Percentiles rank a stretch among this genome's conserved stretches.
phyloP scores from a whole-genome alignment of 2,797 vertebrate genomes.

The Chelidonichthys spinosus region DNA sequence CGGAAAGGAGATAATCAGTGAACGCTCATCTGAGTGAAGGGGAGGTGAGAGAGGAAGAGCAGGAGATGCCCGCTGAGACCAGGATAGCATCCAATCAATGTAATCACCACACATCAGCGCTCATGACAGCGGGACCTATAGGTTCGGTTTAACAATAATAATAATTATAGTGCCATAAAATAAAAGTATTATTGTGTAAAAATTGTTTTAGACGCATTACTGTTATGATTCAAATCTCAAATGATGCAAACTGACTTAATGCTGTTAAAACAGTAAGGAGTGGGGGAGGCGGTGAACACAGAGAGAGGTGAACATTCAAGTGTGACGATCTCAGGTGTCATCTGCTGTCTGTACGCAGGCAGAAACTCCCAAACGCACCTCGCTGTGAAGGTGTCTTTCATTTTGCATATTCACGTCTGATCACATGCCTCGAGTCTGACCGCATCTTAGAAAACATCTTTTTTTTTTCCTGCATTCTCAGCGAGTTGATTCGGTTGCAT shows the following conservation, averaged over 20 bases:
- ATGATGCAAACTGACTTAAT: too few relatives aligned
- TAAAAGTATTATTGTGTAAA: neutral
- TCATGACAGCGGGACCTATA: too few relatives aligned
- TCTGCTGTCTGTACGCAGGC: neutral
- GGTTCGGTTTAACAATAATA: too few relatives aligned
- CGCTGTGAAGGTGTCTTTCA: too few relatives aligned
- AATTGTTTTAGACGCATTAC: neutral
- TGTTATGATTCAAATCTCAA: neutral
- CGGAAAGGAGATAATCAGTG: neutral
- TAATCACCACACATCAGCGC: too few relatives aligned
- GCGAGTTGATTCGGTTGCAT: constrained; percentile 35
- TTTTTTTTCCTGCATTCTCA: constrained; percentile 22
- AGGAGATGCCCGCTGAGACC: neutral
- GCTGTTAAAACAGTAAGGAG: too few relatives aligned
- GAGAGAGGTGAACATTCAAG: neutral
- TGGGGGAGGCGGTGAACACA: neutral
- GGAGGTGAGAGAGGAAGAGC: neutral
- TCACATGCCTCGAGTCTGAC: neutral
- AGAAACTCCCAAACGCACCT: neutral
- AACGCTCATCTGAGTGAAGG: too few relatives aligned
- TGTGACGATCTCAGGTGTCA: neutral
- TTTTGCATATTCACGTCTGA: neutral
- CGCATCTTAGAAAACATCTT: neutral
- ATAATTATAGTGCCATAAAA: neutral
- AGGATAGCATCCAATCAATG: neutral